Evolutionary conservation across 2,797 vertebrate species (phyloP).

Genomic region (Anabacerthia variegaticeps): DNA sequence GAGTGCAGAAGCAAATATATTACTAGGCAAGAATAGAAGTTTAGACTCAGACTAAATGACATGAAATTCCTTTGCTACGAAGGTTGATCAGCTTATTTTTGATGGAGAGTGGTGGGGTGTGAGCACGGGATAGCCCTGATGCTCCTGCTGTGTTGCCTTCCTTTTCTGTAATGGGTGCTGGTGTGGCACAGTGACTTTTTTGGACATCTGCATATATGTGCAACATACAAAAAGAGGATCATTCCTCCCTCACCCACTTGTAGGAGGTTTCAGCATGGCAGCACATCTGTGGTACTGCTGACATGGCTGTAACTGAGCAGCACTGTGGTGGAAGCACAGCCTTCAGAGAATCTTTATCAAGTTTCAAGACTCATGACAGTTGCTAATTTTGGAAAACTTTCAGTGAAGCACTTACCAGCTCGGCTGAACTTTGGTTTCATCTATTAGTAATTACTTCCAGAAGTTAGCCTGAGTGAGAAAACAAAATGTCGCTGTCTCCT

Average conservation of each 20-base stretch:
- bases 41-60: not conserved
- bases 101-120: not conserved
- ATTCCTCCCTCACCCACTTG: not conserved
- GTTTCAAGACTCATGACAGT: not conserved
- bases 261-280: not conserved
- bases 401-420: not conserved
- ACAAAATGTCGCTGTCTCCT: not conserved
- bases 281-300: not conserved
- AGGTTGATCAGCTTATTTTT: not conserved
- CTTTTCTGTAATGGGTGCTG: not conserved
- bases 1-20: not conserved
- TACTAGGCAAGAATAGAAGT: not conserved
- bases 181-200: not conserved
- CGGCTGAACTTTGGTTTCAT: not conserved
- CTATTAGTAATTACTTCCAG: not conserved
- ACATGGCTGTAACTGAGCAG: not conserved
- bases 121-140: not conserved
- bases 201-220: not conserved
- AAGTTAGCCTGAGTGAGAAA: not conserved
- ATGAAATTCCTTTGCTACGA: not conserved
- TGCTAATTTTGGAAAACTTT: not conserved
- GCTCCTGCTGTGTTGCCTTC: not conserved
- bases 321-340: not conserved
- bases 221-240: not conserved
- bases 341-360: not conserved